Percentiles rank a stretch among this genome's conserved stretches.
Evolutionary conservation across 2,888 invertebrate genomes (phyloP).

Genomic region (Lacanobia wlatinum): DNA sequence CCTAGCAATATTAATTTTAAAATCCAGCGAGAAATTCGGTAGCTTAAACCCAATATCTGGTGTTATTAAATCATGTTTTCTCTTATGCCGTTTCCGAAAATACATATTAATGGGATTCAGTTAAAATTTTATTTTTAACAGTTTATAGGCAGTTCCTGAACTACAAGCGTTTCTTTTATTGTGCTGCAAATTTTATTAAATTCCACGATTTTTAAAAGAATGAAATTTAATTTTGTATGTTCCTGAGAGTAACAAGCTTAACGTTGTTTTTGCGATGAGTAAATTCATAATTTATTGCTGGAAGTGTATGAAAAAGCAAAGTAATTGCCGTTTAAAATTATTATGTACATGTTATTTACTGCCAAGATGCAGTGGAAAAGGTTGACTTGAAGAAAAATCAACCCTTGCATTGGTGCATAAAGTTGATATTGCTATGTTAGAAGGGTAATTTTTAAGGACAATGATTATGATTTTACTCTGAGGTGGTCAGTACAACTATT

Average conservation of each 20-base stretch:
- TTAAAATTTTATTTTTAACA: not conserved
- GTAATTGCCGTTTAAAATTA: not conserved
- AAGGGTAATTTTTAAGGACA: too few relatives aligned
- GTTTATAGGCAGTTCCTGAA: not conserved
- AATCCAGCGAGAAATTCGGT: not conserved
- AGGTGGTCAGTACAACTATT: not conserved
- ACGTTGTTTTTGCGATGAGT: not conserved
- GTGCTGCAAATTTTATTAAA: not conserved
- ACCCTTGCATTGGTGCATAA: too few relatives aligned
- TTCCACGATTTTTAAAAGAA: not conserved
- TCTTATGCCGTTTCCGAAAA: not conserved
- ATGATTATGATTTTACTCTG: not conserved
- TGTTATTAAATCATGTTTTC: constrained; percentile 3
- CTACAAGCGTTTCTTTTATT: not conserved
- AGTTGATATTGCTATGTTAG: too few relatives aligned
- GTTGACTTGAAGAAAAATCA: too few relatives aligned
- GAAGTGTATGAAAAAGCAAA: not conserved
- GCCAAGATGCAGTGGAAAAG: not conserved
- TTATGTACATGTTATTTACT: not conserved
- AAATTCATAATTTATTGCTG: not conserved
- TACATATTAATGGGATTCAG: not conserved
- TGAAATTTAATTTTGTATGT: not conserved
- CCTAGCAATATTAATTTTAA: constrained; percentile 13
- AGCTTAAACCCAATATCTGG: constrained; percentile 7
- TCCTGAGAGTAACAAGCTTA: not conserved